Evolutionary conservation across 2,113 vertebrate species (phyloP), one percentile per base, ranked within the genome.

Genomic region (Macrotus californicus): DNA sequence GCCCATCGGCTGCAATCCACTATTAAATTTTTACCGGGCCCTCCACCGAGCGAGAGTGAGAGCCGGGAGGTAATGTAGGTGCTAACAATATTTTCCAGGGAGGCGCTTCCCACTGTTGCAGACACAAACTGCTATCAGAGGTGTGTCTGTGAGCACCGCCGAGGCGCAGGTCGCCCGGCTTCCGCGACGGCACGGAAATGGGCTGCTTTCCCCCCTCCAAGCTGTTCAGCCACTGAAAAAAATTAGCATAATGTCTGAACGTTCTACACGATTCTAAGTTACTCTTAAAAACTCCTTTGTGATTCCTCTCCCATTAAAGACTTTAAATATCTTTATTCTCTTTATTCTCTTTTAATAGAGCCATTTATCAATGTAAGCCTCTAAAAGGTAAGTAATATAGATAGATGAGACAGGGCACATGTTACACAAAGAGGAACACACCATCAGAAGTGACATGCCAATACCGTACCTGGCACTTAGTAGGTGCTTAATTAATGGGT

Each of bases 381-480:
- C 96, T 97, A 94, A 97, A 97, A 98, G 97, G 97, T 97, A 98
- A 98, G 96, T 98, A 97, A 98, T 96, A 89, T 15, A 97, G 98
- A 98, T 96, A 96, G 96, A 97, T 98, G 97, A 97, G 94, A 96
- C 84, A 91, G 89, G 46, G 84, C 92, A 92, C 0, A 0, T 50
- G 94, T 96, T 97, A 81, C 92, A 70, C 95, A 97, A 94, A 96
- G 75, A 97, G 96, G 95, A 98, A 97, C 66, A 88, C 92, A 96
- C 87, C 77, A 89, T 96, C 94, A 96, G 96, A 96, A 97, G 97
- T 95, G 97, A 97, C 92, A 95, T 83, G 66, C 94, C 96, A 94
- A 93, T 80, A 94, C 93, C 87, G 36, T 15, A 79, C 93, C 72
- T 7, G 29, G 93, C 64, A 85, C 96, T 94, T 91, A 96, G 94